These are phyloP conservation scores for Oreochromis tanganicae DNA, from an alignment of 2,113 vertebrate genomes.

Conservation along the genomic window DNA sequence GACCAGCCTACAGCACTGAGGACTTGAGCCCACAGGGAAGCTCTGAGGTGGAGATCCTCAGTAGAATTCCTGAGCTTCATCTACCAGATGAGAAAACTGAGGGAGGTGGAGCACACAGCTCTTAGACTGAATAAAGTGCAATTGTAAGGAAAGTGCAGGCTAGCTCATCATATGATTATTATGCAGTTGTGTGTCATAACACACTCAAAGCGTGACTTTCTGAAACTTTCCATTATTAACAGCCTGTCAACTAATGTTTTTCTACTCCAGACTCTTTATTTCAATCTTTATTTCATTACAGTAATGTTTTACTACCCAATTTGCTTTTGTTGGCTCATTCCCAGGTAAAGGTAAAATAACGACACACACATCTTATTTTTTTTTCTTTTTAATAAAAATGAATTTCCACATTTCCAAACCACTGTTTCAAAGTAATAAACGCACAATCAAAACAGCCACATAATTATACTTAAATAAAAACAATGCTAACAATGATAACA, in stretches of 20 bases:
- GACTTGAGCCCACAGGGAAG: not conserved
- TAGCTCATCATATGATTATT: not conserved
- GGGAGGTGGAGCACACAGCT: not conserved
- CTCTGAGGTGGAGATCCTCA: not conserved
- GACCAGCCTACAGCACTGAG: constrained; percentile 15
- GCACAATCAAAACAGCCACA: not conserved
- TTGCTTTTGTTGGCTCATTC: not conserved
- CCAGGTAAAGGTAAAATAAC: not conserved
- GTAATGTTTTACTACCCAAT: not conserved
- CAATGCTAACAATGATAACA: not conserved
- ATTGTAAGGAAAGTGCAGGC: not conserved
- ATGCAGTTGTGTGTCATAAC: not conserved
- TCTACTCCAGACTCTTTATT: not conserved
- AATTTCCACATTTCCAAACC: not conserved
- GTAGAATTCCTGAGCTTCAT: not conserved
- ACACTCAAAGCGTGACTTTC: not conserved
- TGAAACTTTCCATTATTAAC: not conserved
- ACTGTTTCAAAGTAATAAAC: not conserved
- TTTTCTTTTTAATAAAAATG: constrained; percentile 11
- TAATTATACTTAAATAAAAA: not conserved
- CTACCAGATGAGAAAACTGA: not conserved
- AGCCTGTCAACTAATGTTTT: not conserved
- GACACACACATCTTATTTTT: not conserved
- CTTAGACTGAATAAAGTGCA: not conserved
- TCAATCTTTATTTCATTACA: not conserved